These are phyloP conservation scores for Phyllotis vaccarum DNA, from an alignment of 2,797 vertebrate species.

Conservation along the genomic window DNA sequence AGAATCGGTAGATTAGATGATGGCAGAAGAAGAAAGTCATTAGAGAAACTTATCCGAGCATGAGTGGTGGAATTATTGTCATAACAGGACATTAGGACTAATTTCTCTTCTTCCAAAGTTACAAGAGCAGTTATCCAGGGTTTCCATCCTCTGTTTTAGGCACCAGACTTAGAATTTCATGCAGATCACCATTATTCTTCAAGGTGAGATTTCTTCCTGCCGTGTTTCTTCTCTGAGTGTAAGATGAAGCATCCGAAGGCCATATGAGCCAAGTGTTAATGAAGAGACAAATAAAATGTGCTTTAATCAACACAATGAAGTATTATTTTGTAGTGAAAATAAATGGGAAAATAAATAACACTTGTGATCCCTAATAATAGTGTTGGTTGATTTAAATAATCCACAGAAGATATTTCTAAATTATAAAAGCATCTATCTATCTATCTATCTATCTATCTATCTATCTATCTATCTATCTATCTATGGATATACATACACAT, in stretches of 20 bases:
- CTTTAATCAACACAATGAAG: neutral
- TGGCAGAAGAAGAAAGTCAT: neutral
- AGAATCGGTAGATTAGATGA: neutral
- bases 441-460: too few relatives aligned
- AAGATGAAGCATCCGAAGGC: constrained; percentile 8
- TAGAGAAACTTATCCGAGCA: neutral
- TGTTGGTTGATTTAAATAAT: neutral
- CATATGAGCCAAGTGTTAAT: neutral
- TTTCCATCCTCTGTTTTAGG: neutral
- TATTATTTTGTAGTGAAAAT: neutral
- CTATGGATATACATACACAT: neutral
- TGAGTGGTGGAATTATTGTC: neutral
- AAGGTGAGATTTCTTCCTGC: neutral
- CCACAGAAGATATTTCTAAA: neutral
- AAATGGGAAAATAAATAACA: neutral
- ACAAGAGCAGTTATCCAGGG: neutral
- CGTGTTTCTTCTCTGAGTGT: neutral
- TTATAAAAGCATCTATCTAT: neutral
- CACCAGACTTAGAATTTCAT: neutral
- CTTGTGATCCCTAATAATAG: neutral
- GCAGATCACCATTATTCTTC: neutral
- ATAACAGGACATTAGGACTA: neutral
- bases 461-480: neutral
- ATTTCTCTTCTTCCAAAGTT: neutral
- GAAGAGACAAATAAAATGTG: neutral